Base-by-base conservation (phyloP, 2,888 invertebrate species). In the Iphiclides podalirius region DNA sequence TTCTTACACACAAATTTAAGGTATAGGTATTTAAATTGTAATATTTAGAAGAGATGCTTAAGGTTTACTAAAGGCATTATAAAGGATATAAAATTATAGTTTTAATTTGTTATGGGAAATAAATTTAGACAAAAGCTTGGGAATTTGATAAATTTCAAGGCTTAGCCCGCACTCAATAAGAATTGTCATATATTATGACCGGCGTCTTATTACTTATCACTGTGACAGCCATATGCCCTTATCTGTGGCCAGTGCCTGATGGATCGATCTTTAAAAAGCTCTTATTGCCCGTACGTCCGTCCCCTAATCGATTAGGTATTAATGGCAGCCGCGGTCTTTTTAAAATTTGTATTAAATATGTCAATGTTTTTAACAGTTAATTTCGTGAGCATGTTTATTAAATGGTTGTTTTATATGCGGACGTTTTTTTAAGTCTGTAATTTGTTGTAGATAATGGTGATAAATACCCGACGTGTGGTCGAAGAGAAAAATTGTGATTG, bases 221-320 rank as follows among this genome's bases (percentile, higher is more conserved):
- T 74, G 75, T 79, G 82, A 79, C 83, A 79, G 79, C 75, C 70
- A 75, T 72, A 71, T 72, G 70, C 66, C 64, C 75, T 83, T 85
- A 85, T 81, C 83, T 70, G 67, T 58, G 58, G 57, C 65, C 73
- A 65, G 66, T 66, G 67, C 59, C 75, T 84, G 84, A 85, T 83
- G 79, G 82, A 83, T 83, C 79, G 80, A 72, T 77, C 75, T 74
- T 78, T 72, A 77, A 73, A 72, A 69, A 67, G 66, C 74, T 77
- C 73, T 73, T 73, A 66, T 74, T 76, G 73, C 67, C 71, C 67
- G 55, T 66, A 59, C 53, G 61, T 55, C 55, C 54, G 57, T 61
- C 61, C 67, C 66, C 72, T 77, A 78, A 79, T 78, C 79, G 72
- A 70, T 61, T 61, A 64, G 64, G 64, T 70, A 76, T 79, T 76